A percentile compares a stretch with the other conserved stretches of the same genome.
These are phyloP conservation scores for Chaetodon auriga DNA, from an alignment of 2,113 vertebrate genomes.

Conservation along the genomic window DNA sequence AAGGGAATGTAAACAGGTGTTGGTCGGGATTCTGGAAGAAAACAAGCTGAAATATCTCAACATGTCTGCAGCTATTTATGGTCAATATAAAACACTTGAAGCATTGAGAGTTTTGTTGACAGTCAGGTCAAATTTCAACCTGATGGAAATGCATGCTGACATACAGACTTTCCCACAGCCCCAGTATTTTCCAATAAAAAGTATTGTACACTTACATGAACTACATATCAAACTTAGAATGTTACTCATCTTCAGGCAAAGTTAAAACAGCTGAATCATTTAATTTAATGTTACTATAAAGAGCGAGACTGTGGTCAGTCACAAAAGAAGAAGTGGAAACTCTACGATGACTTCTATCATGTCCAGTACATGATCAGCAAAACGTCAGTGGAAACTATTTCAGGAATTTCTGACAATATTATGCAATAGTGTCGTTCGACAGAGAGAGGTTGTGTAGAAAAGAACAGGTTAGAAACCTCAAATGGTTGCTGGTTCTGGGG, in stretches of 20 bases:
- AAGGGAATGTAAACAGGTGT: conserved; percentile 91
- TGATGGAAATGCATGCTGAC: not conserved
- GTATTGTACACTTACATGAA: not conserved
- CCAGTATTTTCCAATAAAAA: not conserved
- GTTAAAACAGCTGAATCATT: not conserved
- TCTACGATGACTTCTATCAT: conserved; percentile 1
- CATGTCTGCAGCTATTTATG: not conserved
- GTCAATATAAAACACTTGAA: not conserved
- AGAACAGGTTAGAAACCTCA: conserved; percentile 85
- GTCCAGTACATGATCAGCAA: not conserved
- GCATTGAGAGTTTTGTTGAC: not conserved
- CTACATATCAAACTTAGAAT: not conserved
- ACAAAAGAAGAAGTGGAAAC: conserved; percentile 48
- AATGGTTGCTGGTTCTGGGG: conserved; percentile 91
- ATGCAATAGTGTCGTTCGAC: conserved; percentile 1
- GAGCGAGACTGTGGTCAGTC: not conserved
- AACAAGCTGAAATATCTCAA: conserved; percentile 15
- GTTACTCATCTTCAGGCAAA: not conserved
- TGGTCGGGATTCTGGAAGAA: conserved; percentile 86
- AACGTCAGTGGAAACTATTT: not conserved
- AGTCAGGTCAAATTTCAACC: conserved; percentile 19
- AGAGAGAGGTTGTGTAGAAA: conserved; percentile 19
- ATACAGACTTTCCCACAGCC: not conserved
- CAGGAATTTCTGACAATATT: conserved; percentile 25
- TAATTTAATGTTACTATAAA: not conserved